phyloP scores from a whole-genome alignment of 2,888 invertebrate species.

The Latrodectus hesperus region DNA sequence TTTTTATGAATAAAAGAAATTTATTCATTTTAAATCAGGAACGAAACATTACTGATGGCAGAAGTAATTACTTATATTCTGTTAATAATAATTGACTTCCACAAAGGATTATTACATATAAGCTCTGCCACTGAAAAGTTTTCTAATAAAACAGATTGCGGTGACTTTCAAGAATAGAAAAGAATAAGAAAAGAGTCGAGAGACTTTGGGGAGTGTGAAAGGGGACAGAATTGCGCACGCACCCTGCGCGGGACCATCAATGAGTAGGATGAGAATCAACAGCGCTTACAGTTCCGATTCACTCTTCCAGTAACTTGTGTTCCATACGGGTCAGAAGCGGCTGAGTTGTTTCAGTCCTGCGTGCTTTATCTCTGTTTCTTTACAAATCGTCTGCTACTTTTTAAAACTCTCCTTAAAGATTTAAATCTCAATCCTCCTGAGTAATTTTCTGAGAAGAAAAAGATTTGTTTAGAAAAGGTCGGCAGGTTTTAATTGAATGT shows the following conservation, averaged over 20 bases:
- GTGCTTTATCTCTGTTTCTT: not conserved
- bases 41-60: no score
- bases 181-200: not conserved
- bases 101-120: no score
- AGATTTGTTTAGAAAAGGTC: not conserved
- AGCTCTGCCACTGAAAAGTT: no score
- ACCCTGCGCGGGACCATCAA: slow-evolving; percentile 50
- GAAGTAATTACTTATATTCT: no score
- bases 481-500: slow-evolving; percentile 9
- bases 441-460: not conserved
- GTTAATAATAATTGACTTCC: no score
- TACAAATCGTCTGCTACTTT: not conserved
- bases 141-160: no score
- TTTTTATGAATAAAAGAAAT: no score
- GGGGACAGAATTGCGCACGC: slow-evolving; percentile 32
- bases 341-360: not conserved
- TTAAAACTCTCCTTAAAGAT: not conserved
- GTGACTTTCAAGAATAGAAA: not conserved
- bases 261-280: slow-evolving; percentile 50
- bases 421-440: not conserved
- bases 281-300: slow-evolving; percentile 18
- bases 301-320: slow-evolving; percentile 47
- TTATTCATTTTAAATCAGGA: no score
- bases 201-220: not conserved
- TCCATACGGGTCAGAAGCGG: slow-evolving; percentile 2